These are phyloP conservation scores for Scopus umbretta DNA, from an alignment of 2,113 vertebrate genomes.

Conservation along the genomic window DNA sequence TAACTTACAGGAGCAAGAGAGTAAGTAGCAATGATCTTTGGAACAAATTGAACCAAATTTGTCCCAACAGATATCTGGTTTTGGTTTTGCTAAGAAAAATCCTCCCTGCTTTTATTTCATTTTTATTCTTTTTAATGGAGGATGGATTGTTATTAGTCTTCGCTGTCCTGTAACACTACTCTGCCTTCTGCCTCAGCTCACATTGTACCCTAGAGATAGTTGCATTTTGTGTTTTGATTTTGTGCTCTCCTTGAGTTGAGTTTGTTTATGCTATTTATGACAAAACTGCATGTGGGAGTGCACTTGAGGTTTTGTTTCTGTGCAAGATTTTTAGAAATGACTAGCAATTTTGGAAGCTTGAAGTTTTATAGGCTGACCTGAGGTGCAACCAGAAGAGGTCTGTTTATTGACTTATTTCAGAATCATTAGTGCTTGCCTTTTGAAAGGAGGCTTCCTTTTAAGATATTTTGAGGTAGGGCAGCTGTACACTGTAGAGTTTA, in stretches of 20 bases:
- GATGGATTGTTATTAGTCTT: background rate
- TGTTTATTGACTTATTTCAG: background rate
- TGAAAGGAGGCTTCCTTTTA: background rate
- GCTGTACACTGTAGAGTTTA: background rate
- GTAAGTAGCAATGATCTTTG: constrained; percentile 75
- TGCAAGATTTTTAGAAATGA: background rate
- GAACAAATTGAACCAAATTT: background rate
- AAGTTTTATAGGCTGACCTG: background rate
- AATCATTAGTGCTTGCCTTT: background rate
- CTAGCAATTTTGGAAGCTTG: background rate
- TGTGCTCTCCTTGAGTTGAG: background rate
- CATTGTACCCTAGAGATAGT: background rate
- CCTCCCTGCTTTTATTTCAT: background rate
- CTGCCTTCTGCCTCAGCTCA: background rate
- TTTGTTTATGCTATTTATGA: background rate
- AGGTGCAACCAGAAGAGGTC: background rate
- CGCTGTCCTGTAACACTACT: background rate
- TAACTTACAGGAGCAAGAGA: constrained; percentile 96
- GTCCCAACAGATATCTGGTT: background rate
- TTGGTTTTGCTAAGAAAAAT: background rate
- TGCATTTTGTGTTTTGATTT: background rate
- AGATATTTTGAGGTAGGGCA: background rate
- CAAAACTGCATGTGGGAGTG: background rate
- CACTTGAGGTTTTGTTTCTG: background rate
- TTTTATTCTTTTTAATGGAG: background rate